Conservation (phyloP, 1,140 invertebrate genomes). For the Xylocopa sonorina region DNA sequence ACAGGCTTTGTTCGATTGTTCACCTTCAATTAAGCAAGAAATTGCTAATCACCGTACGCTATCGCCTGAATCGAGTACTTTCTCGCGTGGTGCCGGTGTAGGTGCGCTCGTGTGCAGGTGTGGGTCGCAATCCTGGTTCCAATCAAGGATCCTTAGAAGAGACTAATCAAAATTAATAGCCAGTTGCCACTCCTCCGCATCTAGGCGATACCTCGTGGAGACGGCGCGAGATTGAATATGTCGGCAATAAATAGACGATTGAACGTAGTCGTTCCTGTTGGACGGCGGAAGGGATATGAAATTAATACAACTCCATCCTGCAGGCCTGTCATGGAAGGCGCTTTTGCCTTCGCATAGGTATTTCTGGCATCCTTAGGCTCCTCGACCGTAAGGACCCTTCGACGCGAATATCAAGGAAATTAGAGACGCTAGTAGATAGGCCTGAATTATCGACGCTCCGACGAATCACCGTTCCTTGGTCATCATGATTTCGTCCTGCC, state of each 20-base stretch:
- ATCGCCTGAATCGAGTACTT: background rate
- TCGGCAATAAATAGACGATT: constrained; percentile 78
- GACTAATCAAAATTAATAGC: constrained; percentile 73
- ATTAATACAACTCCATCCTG: constrained; percentile 75
- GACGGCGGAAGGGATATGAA: constrained; percentile 77
- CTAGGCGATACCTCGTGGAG: constrained; percentile 73
- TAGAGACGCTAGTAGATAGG: constrained; percentile 71
- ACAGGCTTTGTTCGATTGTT: background rate
- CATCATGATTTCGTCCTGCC: constrained; percentile 46
- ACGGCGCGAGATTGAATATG: constrained; percentile 66
- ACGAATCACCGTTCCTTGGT: constrained; percentile 45
- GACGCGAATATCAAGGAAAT: constrained; percentile 81
- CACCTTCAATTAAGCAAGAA: background rate
- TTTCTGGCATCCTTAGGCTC: constrained; percentile 79
- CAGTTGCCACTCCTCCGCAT: constrained; percentile 68
- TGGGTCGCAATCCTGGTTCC: constrained; percentile 58
- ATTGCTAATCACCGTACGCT: constrained; percentile 5
- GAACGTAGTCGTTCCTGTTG: constrained; percentile 59
- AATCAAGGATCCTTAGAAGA: constrained; percentile 65
- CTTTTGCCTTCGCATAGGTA: constrained; percentile 70
- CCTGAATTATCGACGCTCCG: constrained; percentile 69
- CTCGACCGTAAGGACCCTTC: constrained; percentile 78
- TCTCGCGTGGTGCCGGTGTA: background rate
- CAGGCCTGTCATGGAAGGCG: constrained; percentile 63
- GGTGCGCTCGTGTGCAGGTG: constrained; percentile 28